A percentile compares a stretch with the other conserved stretches of the same genome.
phyloP scores from a whole-genome alignment of 2,888 invertebrate species.

The Notodonta dromedarius region DNA sequence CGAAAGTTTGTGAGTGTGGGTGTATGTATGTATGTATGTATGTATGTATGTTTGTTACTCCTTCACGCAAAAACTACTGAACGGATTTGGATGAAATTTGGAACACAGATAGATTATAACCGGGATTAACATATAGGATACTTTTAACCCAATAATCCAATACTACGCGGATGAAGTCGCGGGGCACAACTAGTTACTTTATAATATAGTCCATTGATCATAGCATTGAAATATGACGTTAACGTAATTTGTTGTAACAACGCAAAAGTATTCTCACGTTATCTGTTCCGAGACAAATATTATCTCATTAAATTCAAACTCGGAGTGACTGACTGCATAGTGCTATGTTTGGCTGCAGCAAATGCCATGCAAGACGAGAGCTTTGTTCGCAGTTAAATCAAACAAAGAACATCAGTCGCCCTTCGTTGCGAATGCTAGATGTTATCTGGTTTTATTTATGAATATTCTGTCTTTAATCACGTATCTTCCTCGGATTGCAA shows the following conservation, averaged over 20 bases:
- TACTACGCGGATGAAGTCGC: no score
- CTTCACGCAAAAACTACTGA: no score
- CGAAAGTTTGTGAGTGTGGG: no score
- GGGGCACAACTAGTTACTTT: background rate
- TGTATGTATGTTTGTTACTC: no score
- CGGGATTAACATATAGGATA: no score
- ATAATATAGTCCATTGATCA: background rate
- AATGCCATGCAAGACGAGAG: conserved; percentile 15
- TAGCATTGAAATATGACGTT: conserved; percentile 3
- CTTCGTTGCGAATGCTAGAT: conserved; percentile 6
- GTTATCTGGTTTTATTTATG: conserved; percentile 1
- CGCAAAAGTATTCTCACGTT: conserved; percentile 4
- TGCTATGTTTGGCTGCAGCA: conserved; percentile 12
- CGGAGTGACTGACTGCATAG: conserved; percentile 1
- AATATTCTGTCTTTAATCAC: background rate
- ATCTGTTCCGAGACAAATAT: conserved; percentile 1
- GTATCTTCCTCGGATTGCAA: background rate
- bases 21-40: no score
- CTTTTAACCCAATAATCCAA: no score
- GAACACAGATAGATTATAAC: no score
- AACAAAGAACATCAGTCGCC: conserved; percentile 10
- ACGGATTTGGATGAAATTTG: no score
- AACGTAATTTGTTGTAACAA: background rate
- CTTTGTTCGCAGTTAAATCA: conserved; percentile 14
- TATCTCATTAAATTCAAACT: conserved; percentile 4